These are phyloP conservation scores for Steatocranus sp. DNA, from an alignment of 2,797 vertebrate species.

Conservation along the genomic window DNA sequence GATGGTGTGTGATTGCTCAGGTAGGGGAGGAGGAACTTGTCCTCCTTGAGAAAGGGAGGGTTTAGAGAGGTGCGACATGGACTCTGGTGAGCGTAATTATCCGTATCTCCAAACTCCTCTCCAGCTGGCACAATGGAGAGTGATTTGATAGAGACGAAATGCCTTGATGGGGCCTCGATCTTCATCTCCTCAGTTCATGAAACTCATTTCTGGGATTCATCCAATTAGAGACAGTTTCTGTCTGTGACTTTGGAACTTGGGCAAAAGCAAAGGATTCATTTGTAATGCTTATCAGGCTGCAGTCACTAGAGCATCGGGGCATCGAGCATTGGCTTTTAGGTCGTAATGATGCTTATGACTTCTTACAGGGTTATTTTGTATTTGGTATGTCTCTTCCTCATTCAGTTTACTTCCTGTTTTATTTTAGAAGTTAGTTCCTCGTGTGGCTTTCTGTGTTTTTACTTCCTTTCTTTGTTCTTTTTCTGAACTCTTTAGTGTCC, in stretches of 20 bases:
- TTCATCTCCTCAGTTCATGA: neutral
- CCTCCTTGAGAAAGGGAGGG: constrained; percentile 22
- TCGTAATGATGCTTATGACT: neutral
- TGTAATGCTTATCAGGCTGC: neutral
- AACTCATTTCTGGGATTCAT: neutral
- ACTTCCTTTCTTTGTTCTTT: neutral
- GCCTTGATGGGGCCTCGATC: neutral
- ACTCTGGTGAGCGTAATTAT: constrained; percentile 57
- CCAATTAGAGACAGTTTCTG: neutral
- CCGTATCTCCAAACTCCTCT: constrained; percentile 2
- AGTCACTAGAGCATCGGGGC: neutral
- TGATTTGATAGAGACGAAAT: constrained; percentile 64
- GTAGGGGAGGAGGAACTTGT: constrained; percentile 46
- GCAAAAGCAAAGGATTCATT: neutral
- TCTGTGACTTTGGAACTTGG: neutral
- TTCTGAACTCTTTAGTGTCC: neutral
- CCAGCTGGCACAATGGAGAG: constrained; percentile 64
- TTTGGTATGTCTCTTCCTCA: neutral
- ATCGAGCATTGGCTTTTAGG: no score
- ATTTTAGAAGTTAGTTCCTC: neutral
- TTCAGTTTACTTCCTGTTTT: neutral
- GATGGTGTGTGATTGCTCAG: constrained; percentile 87
- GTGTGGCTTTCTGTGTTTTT: neutral
- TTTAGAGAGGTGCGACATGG: constrained; percentile 57
- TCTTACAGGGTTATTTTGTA: neutral